Conservation (phyloP, 2,888 invertebrate species). For the Schizaphis graminum region DNA sequence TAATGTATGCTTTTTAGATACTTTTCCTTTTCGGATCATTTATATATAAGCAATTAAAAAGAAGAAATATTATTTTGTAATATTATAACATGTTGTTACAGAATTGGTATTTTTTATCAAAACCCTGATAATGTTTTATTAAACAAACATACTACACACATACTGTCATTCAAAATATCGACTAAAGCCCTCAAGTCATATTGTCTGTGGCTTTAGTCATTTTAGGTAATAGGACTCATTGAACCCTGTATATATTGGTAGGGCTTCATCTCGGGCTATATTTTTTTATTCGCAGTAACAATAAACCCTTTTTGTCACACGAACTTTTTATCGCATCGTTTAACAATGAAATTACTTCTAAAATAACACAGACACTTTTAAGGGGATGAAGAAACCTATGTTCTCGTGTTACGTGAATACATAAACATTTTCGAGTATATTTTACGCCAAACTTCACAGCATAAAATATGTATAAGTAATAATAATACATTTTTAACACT, state of each 20-base stretch:
- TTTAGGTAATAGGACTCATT: constrained; percentile 46
- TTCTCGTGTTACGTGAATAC: constrained; percentile 57
- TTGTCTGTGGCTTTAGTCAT: constrained; percentile 37
- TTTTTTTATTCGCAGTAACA: constrained; percentile 42
- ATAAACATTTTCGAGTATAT: constrained; percentile 46
- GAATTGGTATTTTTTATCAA: constrained; percentile 18
- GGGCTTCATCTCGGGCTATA: constrained; percentile 45
- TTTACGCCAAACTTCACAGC: constrained; percentile 36
- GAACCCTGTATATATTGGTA: constrained; percentile 43
- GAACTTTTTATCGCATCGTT: constrained; percentile 62
- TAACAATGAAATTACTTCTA: constrained; percentile 63
- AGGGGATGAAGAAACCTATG: constrained; percentile 39
- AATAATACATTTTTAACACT: not conserved
- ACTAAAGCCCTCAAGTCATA: constrained; percentile 39
- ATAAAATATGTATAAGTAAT: not conserved
- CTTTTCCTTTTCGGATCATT: not conserved
- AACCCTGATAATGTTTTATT: not conserved
- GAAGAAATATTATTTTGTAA: not conserved
- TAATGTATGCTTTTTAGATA: not conserved
- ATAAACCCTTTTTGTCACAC: constrained; percentile 51
- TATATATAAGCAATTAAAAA: not conserved
- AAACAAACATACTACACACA: constrained; percentile 27
- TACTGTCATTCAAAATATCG: constrained; percentile 54
- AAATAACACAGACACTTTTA: constrained; percentile 63
- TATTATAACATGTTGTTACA: not conserved